Percentiles rank a stretch among this genome's conserved stretches.
phyloP scores from a whole-genome alignment of 2,113 vertebrate species.

The Empidonax traillii region DNA sequence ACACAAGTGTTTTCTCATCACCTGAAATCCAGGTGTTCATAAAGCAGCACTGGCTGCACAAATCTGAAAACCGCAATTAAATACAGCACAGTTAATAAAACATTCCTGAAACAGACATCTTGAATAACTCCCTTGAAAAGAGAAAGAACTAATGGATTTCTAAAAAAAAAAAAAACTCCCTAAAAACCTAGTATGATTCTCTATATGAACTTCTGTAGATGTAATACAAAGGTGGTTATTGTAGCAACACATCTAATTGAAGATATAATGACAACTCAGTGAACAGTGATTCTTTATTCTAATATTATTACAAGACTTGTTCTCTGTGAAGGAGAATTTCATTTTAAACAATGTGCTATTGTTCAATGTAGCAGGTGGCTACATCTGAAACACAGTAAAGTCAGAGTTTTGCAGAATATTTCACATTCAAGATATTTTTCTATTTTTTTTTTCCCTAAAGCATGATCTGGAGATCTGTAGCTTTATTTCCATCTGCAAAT shows the following conservation, averaged over 20 bases:
- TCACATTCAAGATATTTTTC: background rate
- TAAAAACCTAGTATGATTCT: background rate
- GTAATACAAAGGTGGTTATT: background rate
- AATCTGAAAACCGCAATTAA: background rate
- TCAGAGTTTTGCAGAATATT: background rate
- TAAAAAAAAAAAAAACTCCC: background rate
- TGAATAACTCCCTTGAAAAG: background rate
- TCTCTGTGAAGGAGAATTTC: background rate
- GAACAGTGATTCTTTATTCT: background rate
- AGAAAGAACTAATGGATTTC: background rate
- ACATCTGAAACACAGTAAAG: background rate
- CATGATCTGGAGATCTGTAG: background rate
- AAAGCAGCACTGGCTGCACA: background rate
- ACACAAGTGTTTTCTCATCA: background rate
- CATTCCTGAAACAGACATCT: background rate
- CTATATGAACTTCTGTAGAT: background rate
- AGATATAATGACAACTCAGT: background rate
- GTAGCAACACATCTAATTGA: background rate
- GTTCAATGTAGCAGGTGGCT: background rate
- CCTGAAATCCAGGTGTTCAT: background rate
- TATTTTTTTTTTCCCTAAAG: background rate
- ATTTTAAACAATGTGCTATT: background rate
- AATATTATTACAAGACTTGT: background rate
- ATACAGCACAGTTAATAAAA: background rate
- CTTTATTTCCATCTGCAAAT: background rate